Evolutionary conservation across 2,888 invertebrate species (phyloP), one percentile per base, ranked within the genome.

Genomic region (Trissolcus japonicus): DNA sequence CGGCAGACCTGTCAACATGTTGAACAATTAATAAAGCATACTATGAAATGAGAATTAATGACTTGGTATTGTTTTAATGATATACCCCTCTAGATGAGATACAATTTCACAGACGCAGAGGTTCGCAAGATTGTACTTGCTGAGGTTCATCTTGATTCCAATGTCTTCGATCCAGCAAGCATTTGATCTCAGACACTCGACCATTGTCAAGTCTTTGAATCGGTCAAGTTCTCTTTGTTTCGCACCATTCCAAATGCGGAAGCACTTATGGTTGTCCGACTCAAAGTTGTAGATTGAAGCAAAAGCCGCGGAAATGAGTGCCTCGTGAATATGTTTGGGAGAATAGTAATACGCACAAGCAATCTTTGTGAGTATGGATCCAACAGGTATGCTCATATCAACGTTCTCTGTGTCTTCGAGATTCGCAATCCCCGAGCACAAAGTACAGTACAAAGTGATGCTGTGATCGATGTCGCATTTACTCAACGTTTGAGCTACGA

Each of bases 211-310:
- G 13, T 77, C 73, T 43, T 75, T 25, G 29, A 83, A 63, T 35
- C 83, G 72, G n/a, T 80, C 69, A 0, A 72, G 62, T 35, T 71
- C 61, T 59, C 86, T 83, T 2, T 83, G 69, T 46, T 88, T 87
- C n/a, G 87, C 83, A 21, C 61, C 80, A 0, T 82, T 63, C 88
- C 88, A 89, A 71, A 83, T 81, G 0, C 81, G 80, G 65, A 83
- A 86, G n/a, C 85, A 85, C 74, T 85, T 86, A 4, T 80, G 80
- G 9, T 83, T 79, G 2, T 72, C 25, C 13, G 80, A 71, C 2
- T 80, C 78, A 43, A 79, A 73, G 74, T 83, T 86, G 9, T 87
- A 53, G 16, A 88, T 59, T 14, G 80, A 85, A 68, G 84, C 83
- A 35, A 88, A 81, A 7, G 87, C 85, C 14, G 82, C 73, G 0